A percentile compares a stretch with the other conserved stretches of the same genome.
Evolutionary conservation across 2,888 invertebrate genomes (phyloP).

Genomic region (Hyles lineata): DNA sequence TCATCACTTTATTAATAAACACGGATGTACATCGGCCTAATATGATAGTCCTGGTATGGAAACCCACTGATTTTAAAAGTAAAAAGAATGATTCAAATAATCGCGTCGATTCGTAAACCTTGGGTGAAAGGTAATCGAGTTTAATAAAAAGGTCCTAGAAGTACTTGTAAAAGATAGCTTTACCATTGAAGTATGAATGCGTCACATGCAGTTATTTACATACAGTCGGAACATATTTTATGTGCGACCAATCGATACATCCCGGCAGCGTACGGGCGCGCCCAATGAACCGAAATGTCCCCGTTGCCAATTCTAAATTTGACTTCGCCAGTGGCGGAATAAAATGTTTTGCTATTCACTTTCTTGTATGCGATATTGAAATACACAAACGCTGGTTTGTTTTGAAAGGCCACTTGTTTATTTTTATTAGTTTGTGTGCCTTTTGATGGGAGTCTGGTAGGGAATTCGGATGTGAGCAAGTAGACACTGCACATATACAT

Average conservation of each 20-base stretch:
- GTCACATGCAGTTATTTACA: conserved; percentile 53
- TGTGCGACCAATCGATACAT: conserved; percentile 67
- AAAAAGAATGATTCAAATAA: too few species aligned
- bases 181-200: not conserved
- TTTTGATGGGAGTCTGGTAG: not conserved
- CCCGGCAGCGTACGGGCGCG: conserved; percentile 55
- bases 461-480: too few species aligned
- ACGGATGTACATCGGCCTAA: too few species aligned
- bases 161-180: too few species aligned
- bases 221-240: conserved; percentile 63
- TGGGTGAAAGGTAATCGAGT: too few species aligned
- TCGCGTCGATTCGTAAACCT: too few species aligned
- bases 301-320: conserved; percentile 32
- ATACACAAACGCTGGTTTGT: not conserved
- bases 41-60: too few species aligned
- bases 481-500: too few species aligned
- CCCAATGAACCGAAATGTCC: conserved; percentile 66
- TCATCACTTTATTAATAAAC: too few species aligned
- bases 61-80: too few species aligned
- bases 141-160: too few species aligned
- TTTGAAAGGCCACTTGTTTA: not conserved
- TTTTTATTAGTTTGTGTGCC: not conserved
- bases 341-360: conserved; percentile 25
- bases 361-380: conserved; percentile 20
- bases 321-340: conserved; percentile 21